Conservation (phyloP, 2,888 invertebrate genomes). For the Cheilosia urbana region DNA sequence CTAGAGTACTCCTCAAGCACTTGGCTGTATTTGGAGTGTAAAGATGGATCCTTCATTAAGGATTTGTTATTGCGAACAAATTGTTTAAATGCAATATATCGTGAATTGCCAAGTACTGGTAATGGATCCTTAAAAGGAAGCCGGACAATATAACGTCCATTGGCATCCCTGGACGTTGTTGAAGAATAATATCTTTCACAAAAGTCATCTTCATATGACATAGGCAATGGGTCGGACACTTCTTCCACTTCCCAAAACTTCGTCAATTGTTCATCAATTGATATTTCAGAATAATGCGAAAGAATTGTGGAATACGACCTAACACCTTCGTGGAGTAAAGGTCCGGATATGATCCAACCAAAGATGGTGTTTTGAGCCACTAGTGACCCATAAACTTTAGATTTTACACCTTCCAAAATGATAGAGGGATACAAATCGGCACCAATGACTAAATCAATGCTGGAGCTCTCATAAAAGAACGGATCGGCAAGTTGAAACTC, state of each 20-base stretch:
- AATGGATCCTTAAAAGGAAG: constrained; percentile 10
- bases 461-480: constrained; percentile 14
- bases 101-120: neutral
- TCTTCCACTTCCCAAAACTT: constrained; percentile 19
- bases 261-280: neutral
- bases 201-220: neutral
- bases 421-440: constrained; percentile 25
- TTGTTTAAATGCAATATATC: constrained; percentile 14
- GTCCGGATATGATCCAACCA: constrained; percentile 1
- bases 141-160: constrained; percentile 18
- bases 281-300: constrained; percentile 8
- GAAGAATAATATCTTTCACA: constrained; percentile 4
- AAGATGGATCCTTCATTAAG: neutral
- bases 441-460: constrained; percentile 29
- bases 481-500: constrained; percentile 27
- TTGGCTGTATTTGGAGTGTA: neutral
- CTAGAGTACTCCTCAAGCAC: neutral
- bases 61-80: too few species aligned
- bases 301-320: neutral
- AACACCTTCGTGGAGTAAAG: neutral
- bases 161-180: neutral
- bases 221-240: neutral
- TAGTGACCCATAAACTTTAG: neutral
- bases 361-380: constrained; percentile 30
- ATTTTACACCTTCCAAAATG: constrained; percentile 1